Evolutionary conservation across 2,888 invertebrate species (phyloP).

Genomic region (Lasioglossum vierecki): DNA sequence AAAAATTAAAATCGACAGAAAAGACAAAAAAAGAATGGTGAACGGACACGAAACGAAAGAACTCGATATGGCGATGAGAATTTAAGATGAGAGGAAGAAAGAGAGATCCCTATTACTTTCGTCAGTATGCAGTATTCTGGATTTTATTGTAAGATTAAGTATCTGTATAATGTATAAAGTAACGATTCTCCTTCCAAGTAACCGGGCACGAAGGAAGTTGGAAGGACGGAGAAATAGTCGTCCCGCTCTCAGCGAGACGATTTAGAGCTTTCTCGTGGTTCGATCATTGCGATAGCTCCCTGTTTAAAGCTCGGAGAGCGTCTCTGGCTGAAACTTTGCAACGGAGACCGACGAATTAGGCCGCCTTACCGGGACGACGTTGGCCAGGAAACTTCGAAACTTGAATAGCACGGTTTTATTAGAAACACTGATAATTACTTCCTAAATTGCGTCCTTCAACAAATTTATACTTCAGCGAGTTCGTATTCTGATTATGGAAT

Average conservation of each 20-base stretch:
- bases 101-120: slow-evolving; percentile 54
- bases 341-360: slow-evolving; percentile 59
- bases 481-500: background rate
- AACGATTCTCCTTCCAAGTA: slow-evolving; percentile 71
- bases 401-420: background rate
- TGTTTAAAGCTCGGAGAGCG: slow-evolving; percentile 69
- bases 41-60: background rate
- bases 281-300: slow-evolving; percentile 68
- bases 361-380: slow-evolving; percentile 26
- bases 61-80: background rate
- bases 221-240: slow-evolving; percentile 19
- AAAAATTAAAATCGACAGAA: slow-evolving; percentile 35
- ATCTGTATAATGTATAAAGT: slow-evolving; percentile 78
- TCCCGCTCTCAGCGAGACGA: slow-evolving; percentile 48
- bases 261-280: slow-evolving; percentile 71
- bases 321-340: slow-evolving; percentile 66
- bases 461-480: background rate
- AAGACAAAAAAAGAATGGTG: background rate
- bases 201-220: slow-evolving; percentile 54
- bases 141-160: slow-evolving; percentile 72
- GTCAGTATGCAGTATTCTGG: slow-evolving; percentile 71
- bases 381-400: background rate
- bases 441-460: background rate
- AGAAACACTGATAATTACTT: background rate
- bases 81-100: background rate